Base-by-base conservation (phyloP, 2,113 vertebrate genomes). In the Hypanus sabinus region DNA sequence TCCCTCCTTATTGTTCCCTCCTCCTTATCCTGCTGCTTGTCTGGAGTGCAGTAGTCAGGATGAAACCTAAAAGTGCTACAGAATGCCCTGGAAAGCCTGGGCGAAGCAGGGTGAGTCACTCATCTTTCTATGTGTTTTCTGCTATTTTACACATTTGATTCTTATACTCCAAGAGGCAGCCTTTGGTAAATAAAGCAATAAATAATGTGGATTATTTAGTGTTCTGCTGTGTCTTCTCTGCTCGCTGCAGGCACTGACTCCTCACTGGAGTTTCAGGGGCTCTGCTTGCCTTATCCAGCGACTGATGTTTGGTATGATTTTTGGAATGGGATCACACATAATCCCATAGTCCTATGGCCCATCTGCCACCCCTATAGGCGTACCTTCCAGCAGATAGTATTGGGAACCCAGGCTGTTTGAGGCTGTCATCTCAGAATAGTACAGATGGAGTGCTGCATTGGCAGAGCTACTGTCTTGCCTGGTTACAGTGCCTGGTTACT, bases 61-160 rank as follows among this genome's bases (percentile, higher is more conserved):
- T 90, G 60, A 90, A 65, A 30, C 60, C 60, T 33, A 68, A 90
- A 90, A 90, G 30, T 90, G 85, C n/a, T 90, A 62, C 60, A n/a
- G 14, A 90, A 14, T 20, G 60, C 33, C 24, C 85, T 5, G 30
- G 57, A 60, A 88, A 88, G 55, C 24, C 85, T 65, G 62, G 60
- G 27, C 57, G 85, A 33, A 88, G 27, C 57, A 65, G 85, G 85
- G 57, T 88, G 57, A 88, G 85, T 88, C 57, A 30, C 36, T 65
- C 4, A 12, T 11, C 81, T 57, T 30, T 33, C 30, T 14, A 90
- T 33, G 60, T n/a, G 8, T 90, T 65, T 65, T n/a, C 85, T 62
- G 22, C 83, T 62, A 14, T 88, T 16, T n/a, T 76, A 76, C n/a
- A 5, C 76, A 36, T 33, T 79, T 79, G 10, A 85, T 57, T 60